Conservation (phyloP, 2,888 invertebrate genomes). For the Mechanitis messenoides region DNA sequence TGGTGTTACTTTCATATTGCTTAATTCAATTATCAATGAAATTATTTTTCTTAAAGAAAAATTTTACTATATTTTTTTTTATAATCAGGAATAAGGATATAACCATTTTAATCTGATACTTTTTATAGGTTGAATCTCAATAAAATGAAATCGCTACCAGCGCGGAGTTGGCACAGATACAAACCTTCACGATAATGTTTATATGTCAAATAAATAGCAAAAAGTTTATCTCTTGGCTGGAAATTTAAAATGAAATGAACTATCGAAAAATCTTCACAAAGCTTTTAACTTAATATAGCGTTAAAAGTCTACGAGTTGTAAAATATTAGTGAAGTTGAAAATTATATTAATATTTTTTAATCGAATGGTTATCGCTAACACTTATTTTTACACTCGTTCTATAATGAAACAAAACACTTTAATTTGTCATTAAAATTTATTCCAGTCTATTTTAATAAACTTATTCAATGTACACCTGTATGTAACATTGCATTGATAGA, state of each 20-base stretch:
- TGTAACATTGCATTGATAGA: too few relatives aligned
- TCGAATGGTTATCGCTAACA: too few relatives aligned
- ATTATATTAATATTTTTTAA: too few relatives aligned
- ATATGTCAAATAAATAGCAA: conserved; percentile 14
- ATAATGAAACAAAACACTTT: too few relatives aligned
- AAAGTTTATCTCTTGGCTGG: conserved; percentile 16
- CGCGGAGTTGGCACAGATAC: conserved; percentile 12
- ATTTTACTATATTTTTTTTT: too few relatives aligned
- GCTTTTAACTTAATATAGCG: conserved; percentile 5
- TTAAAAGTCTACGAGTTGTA: not conserved
- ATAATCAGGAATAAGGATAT: too few relatives aligned
- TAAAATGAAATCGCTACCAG: conserved; percentile 1
- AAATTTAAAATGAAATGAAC: conserved; percentile 1
- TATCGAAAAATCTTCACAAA: conserved; percentile 4
- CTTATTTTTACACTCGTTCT: too few relatives aligned
- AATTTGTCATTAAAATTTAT: too few relatives aligned
- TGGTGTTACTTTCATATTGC: not conserved
- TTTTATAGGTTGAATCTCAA: conserved; percentile 6
- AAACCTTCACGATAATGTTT: conserved; percentile 18
- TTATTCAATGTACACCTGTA: too few relatives aligned
- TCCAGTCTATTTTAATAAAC: too few relatives aligned
- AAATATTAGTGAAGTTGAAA: not conserved
- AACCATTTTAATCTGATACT: not conserved
- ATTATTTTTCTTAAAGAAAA: not conserved
- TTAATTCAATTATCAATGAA: not conserved